Evolutionary conservation across 2,888 invertebrate species (phyloP).

Genomic region (Papilio demoleus): DNA sequence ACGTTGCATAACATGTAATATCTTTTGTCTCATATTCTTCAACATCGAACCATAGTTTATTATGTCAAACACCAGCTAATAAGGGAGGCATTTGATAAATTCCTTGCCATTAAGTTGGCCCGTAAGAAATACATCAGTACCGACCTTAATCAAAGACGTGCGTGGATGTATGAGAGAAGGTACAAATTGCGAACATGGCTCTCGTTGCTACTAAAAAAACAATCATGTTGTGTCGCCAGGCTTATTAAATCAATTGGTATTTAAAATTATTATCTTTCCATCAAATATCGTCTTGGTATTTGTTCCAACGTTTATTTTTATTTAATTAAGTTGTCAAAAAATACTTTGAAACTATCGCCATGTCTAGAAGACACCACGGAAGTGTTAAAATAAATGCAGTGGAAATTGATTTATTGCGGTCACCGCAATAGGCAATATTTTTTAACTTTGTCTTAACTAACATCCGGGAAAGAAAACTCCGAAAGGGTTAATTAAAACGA

Average conservation of each 20-base stretch:
- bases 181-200: slow-evolving; percentile 51
- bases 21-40: not conserved
- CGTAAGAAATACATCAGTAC: slow-evolving; percentile 80
- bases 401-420: slow-evolving; percentile 72
- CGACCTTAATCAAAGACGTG: slow-evolving; percentile 80
- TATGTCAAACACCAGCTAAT: slow-evolving; percentile 78
- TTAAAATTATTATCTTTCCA: not conserved
- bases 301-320: not conserved
- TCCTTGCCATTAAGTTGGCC: slow-evolving; percentile 79
- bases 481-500: slow-evolving; percentile 81
- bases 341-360: not conserved
- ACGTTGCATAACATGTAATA: not conserved
- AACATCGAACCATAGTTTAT: slow-evolving; percentile 69
- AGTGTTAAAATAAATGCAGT: slow-evolving; percentile 49
- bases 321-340: not conserved
- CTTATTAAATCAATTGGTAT: not conserved
- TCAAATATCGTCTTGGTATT: not conserved
- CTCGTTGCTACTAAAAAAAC: slow-evolving; percentile 44
- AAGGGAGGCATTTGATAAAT: slow-evolving; percentile 82
- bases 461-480: slow-evolving; percentile 67
- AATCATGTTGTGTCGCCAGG: not conserved
- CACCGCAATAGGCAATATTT: slow-evolving; percentile 59
- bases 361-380: not conserved
- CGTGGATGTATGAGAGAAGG: slow-evolving; percentile 62
- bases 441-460: slow-evolving; percentile 70